Percentiles rank a stretch among this genome's conserved stretches.
Evolutionary conservation across 2,797 vertebrate genomes (phyloP).

Genomic region (Sebastes itinus): DNA sequence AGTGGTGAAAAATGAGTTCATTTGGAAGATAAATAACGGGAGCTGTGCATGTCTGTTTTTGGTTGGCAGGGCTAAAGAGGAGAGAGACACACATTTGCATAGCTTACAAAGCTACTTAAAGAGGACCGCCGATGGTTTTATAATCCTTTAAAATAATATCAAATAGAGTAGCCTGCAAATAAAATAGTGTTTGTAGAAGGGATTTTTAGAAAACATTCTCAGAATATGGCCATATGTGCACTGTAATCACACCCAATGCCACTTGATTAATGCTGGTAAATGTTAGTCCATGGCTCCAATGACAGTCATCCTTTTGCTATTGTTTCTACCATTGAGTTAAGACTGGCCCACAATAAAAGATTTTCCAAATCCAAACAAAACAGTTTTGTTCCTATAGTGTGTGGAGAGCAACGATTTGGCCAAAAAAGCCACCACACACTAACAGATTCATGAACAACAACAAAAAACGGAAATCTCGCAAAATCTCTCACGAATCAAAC

Average conservation of each 20-base stretch:
- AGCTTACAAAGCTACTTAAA: constrained; percentile 15
- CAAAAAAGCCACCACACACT: background rate
- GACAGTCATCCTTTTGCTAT: background rate
- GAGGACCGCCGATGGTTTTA: background rate
- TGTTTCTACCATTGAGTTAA: constrained; percentile 2
- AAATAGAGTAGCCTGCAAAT: background rate
- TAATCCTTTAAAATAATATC: constrained; percentile 21
- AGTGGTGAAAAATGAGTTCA: constrained; percentile 84
- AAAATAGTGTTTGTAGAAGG: background rate
- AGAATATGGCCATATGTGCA: background rate
- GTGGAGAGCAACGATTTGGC: background rate
- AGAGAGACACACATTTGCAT: constrained; percentile 46
- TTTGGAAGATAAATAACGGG: constrained; percentile 83
- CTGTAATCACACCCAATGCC: background rate
- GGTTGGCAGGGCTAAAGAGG: constrained; percentile 73
- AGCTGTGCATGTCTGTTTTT: constrained; percentile 74
- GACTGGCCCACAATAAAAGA: background rate
- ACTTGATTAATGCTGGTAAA: constrained; percentile 3
- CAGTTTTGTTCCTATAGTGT: background rate
- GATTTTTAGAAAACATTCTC: background rate
- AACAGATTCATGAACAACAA: background rate
- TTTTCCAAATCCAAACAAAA: background rate
- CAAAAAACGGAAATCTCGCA: background rate
- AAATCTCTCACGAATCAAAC: background rate
- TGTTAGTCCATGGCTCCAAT: background rate